These are phyloP conservation scores for Poeciliopsis turrubarensis DNA, from an alignment of 2,113 vertebrate genomes.

Conservation along the genomic window DNA sequence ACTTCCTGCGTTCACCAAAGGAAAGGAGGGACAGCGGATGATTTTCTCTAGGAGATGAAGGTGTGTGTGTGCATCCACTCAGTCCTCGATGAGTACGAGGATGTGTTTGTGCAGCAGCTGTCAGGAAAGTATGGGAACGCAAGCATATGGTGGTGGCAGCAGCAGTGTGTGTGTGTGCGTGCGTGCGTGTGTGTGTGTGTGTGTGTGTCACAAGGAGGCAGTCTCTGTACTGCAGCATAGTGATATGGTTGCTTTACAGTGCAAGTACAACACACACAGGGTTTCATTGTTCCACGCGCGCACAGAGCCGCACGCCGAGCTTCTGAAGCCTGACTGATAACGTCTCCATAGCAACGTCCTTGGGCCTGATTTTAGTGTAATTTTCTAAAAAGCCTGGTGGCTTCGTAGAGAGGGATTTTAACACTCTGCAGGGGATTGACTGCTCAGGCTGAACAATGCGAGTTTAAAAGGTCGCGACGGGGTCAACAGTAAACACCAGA, in stretches of 20 bases:
- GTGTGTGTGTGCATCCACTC: neutral
- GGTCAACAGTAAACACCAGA: neutral
- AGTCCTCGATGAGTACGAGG: neutral
- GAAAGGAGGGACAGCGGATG: neutral
- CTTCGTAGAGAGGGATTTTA: constrained; percentile 26
- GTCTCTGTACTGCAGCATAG: constrained; percentile 5
- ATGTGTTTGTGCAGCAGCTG: constrained; percentile 1
- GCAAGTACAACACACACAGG: neutral
- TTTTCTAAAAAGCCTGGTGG: constrained; percentile 42
- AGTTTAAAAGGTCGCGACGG: neutral
- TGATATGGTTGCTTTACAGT: constrained; percentile 7
- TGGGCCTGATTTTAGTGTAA: constrained; percentile 24
- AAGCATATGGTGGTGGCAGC: constrained; percentile 34
- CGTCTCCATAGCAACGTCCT: constrained; percentile 36
- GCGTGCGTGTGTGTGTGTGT: neutral
- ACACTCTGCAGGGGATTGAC: constrained; percentile 30
- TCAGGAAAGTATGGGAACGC: neutral
- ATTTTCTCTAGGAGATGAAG: neutral
- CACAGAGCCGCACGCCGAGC: neutral
- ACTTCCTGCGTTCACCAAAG: too few relatives aligned
- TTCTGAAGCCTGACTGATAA: constrained; percentile 33
- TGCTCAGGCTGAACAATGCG: constrained; percentile 2
- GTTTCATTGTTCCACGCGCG: neutral
- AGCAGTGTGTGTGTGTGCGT: neutral
- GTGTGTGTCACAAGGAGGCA: too few relatives aligned